phyloP scores from a whole-genome alignment of 2,888 invertebrate genomes.

The Agapostemon virescens region DNA sequence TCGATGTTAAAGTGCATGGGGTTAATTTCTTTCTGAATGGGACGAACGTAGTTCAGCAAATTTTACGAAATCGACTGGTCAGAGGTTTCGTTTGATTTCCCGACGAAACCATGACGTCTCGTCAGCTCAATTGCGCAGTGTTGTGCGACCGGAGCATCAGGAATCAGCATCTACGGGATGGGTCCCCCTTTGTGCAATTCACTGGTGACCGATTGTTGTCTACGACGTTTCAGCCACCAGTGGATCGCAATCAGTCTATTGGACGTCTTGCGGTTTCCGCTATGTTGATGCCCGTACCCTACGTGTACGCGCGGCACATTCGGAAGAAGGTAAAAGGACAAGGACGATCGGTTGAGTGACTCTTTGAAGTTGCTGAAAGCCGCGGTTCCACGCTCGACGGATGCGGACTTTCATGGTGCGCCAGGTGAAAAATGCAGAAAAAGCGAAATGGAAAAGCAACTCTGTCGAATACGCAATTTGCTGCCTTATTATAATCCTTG shows the following conservation, averaged over 20 bases:
- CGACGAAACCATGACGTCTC: slow-evolving; percentile 26
- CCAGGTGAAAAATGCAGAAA: slow-evolving; percentile 47
- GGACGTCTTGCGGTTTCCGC: slow-evolving; percentile 43
- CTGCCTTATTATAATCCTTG: slow-evolving; percentile 6
- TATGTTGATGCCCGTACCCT: slow-evolving; percentile 23
- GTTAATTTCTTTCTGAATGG: neutral
- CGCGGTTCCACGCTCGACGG: slow-evolving; percentile 56
- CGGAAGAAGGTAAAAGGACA: slow-evolving; percentile 56
- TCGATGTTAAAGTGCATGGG: too few species aligned
- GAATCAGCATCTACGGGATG: slow-evolving; percentile 46
- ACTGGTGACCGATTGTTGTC: slow-evolving; percentile 63
- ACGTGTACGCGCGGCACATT: slow-evolving; percentile 18
- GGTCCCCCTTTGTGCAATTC: slow-evolving; percentile 67
- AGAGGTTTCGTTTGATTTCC: slow-evolving; percentile 12
- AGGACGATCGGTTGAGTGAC: slow-evolving; percentile 49
- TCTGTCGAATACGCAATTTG: slow-evolving; percentile 29
- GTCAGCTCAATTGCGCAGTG: slow-evolving; percentile 55
- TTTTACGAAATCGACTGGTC: neutral
- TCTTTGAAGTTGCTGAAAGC: slow-evolving; percentile 78
- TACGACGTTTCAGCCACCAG: slow-evolving; percentile 64
- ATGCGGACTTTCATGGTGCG: slow-evolving; percentile 54
- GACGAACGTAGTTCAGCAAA: neutral
- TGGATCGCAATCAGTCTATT: slow-evolving; percentile 61
- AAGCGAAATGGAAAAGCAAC: slow-evolving; percentile 42
- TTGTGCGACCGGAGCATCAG: slow-evolving; percentile 32